A percentile compares a stretch with the other conserved stretches of the same genome.
These are phyloP conservation scores for Drosophila grimshawi DNA, from an alignment of 1,140 invertebrate genomes.

Conservation along the genomic window DNA sequence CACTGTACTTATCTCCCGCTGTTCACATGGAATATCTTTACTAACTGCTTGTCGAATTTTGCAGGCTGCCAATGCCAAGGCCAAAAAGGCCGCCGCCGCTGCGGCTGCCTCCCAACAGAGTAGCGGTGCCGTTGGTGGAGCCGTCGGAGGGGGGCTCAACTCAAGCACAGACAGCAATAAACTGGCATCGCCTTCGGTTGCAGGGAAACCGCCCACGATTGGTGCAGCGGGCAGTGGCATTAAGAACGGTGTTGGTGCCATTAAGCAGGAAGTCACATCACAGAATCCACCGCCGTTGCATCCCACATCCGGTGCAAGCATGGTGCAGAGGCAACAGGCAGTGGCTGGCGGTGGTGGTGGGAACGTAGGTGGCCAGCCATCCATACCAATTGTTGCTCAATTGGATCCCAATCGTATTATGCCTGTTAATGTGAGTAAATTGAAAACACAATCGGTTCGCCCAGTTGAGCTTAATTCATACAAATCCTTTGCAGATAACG, in stretches of 20 bases:
- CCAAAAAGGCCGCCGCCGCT: constrained; percentile 82
- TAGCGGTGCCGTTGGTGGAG: constrained; percentile 15
- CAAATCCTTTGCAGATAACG: constrained; percentile 64
- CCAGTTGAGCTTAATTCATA: too few relatives aligned
- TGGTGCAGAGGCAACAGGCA: constrained; percentile 78
- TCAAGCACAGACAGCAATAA: constrained; percentile 33
- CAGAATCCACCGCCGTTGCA: constrained; percentile 80
- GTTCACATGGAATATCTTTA: background rate
- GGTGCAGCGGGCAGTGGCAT: constrained; percentile 42
- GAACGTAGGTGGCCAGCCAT: constrained; percentile 52
- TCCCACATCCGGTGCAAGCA: constrained; percentile 60
- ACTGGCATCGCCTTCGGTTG: constrained; percentile 1
- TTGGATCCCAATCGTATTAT: constrained; percentile 84
- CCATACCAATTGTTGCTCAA: constrained; percentile 83
- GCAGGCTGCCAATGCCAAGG: constrained; percentile 78
- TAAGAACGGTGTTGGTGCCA: constrained; percentile 64
- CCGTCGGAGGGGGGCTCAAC: constrained; percentile 12
- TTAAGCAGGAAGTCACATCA: constrained; percentile 76
- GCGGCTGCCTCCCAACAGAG: constrained; percentile 68
- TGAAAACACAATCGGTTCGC: constrained; percentile 26
- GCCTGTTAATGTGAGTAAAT: constrained; percentile 77
- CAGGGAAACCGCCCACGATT: constrained; percentile 36
- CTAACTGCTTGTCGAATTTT: constrained; percentile 16
- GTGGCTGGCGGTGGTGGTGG: constrained; percentile 19
- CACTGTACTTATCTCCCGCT: too few relatives aligned